phyloP scores from a whole-genome alignment of 2,113 vertebrate genomes.

The Eptesicus fuscus region DNA sequence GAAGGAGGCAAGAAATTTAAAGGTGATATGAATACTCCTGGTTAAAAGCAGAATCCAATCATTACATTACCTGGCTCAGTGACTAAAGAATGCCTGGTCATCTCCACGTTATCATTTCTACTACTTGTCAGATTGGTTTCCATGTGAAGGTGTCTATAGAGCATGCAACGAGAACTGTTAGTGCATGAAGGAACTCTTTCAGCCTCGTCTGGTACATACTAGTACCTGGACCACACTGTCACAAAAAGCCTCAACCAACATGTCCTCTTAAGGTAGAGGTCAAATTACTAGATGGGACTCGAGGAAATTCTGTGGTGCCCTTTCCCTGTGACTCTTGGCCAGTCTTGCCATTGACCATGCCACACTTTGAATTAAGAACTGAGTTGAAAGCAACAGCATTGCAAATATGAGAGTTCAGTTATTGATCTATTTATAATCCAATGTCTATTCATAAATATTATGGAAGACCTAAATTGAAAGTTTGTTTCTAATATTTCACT shows the following conservation, averaged over 20 bases:
- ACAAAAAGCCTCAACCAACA: background rate
- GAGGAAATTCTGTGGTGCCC: background rate
- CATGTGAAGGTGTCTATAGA: background rate
- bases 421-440: background rate
- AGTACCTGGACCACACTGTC: background rate
- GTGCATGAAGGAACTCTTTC: background rate
- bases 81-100: background rate
- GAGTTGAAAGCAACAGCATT: background rate
- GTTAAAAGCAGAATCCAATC: background rate
- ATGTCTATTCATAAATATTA: background rate
- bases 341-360: background rate
- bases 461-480: background rate
- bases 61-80: background rate
- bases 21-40: background rate
- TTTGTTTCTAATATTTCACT: constrained; percentile 4
- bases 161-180: background rate
- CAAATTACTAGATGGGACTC: background rate
- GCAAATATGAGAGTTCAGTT: background rate
- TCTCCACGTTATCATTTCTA: background rate
- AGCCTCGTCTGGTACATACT: background rate
- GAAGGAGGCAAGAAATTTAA: background rate
- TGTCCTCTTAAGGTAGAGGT: background rate
- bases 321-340: background rate
- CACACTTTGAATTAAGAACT: background rate
- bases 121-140: background rate